Percentiles rank a stretch among this genome's conserved stretches.
phyloP scores from a whole-genome alignment of 1,140 invertebrate species.

The Lerema accius region DNA sequence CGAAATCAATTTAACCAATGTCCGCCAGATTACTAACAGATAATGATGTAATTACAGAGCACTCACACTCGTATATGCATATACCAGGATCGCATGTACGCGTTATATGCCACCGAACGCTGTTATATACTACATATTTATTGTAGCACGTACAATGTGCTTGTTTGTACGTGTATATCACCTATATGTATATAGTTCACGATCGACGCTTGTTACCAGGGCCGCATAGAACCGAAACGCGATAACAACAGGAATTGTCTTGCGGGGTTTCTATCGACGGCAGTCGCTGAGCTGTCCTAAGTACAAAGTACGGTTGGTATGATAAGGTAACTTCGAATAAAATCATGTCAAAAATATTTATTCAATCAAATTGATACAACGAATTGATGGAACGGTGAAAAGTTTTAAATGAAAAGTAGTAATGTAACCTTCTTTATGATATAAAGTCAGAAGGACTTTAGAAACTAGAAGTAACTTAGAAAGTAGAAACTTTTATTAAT shows the following conservation, averaged over 20 bases:
- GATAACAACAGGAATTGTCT: conserved; percentile 31
- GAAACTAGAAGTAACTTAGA: too few relatives aligned
- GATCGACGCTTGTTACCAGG: conserved; percentile 14
- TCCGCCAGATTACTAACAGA: conserved; percentile 60
- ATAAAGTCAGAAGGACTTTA: too few relatives aligned
- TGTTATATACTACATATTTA: conserved; percentile 23
- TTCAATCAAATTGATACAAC: too few relatives aligned
- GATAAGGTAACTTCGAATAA: neutral
- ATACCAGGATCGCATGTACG: conserved; percentile 36
- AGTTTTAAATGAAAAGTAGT: too few relatives aligned
- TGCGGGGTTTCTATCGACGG: conserved; percentile 14
- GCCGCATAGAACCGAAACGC: conserved; percentile 21
- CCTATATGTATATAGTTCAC: conserved; percentile 16
- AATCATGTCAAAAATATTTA: neutral
- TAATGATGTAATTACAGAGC: conserved; percentile 64
- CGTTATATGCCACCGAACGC: conserved; percentile 29
- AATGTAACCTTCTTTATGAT: too few relatives aligned
- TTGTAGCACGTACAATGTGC: conserved; percentile 15
- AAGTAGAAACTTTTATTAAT: too few relatives aligned
- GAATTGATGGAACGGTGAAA: too few relatives aligned
- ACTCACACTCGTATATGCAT: conserved; percentile 42
- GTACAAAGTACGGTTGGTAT: too few relatives aligned
- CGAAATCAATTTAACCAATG: conserved; percentile 62
- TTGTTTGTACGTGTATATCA: conserved; percentile 10
- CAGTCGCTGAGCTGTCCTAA: neutral